Evolutionary conservation across 1,140 invertebrate genomes (phyloP), one percentile per base, ranked within the genome.

Genomic region (Brachionus manjavacas): DNA sequence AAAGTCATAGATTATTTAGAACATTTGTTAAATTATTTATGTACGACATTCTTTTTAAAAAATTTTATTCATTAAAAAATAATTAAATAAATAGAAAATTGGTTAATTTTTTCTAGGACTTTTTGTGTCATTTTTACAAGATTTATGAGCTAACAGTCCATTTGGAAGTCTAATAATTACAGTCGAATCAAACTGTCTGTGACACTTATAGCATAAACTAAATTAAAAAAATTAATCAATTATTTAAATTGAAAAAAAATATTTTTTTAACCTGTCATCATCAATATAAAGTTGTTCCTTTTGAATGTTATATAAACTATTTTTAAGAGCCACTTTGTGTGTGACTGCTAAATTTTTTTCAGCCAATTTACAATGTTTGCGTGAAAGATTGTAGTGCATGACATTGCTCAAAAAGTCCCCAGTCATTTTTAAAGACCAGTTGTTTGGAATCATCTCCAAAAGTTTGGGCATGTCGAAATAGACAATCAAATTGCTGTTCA

Each of bases 231-330:
- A 28, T 4, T 3, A 23, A 31, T n/a, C 9, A 52, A 31, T 4
- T 31, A 80, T 28, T 46, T 78, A 14, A 52, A 31, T 43, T 14
- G 2, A 64, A 31, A 12, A 6, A n/a, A 52, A 39, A 64, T 3
- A 79, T 0, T 35, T 72, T 20, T 72, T 41, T 35, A 31, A 80
- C 76, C 28, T 80, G 43, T 81, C 79, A 20, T 81, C 79, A 46
- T 81, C 79, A 35, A 81, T 28, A 20, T 81, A 81, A 2, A 81
- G 39, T 35, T 81, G 79, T 81, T 81, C 79, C 8, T 68, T 81
- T 68, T 81, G 55, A 60, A 81, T 28, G 39, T 64, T 64, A 14
- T 55, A 81, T 64, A 81, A 46, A 81, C 14, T 55, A 4, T 35
- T 64, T 31, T 81, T 52, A 4, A 81, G 28, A 81, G 60, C 14